phyloP scores from a whole-genome alignment of 2,113 vertebrate genomes.

The Microcebus ravelobensis region DNA sequence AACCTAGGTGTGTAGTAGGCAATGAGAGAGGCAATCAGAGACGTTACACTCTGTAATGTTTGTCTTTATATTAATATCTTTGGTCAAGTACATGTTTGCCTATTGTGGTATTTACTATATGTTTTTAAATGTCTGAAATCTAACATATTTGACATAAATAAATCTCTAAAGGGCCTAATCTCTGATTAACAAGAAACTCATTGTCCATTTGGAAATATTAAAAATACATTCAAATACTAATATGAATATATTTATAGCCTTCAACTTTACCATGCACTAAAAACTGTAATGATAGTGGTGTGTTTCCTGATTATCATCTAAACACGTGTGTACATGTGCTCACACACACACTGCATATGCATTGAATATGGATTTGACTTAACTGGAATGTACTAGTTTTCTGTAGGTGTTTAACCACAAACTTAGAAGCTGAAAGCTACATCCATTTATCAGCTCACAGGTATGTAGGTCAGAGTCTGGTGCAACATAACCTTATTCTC shows the following conservation, averaged over 20 bases:
- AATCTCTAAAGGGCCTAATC: not conserved
- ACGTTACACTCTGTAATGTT: not conserved
- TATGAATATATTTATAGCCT: not conserved
- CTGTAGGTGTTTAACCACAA: not conserved
- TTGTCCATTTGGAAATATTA: not conserved
- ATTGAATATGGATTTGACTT: not conserved
- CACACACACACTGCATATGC: not conserved
- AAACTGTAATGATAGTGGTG: not conserved
- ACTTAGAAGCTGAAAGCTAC: not conserved
- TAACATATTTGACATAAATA: not conserved
- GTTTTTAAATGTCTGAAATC: not conserved
- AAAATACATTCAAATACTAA: not conserved
- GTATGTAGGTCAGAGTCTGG: not conserved
- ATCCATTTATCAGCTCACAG: not conserved
- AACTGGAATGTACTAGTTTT: not conserved
- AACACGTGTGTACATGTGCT: not conserved
- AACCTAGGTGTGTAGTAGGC: not conserved
- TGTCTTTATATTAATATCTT: not conserved
- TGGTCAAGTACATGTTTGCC: not conserved
- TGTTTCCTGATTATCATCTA: not conserved
- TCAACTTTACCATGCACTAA: not conserved
- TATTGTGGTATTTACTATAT: not conserved
- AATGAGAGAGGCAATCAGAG: no score
- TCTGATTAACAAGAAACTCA: not conserved
- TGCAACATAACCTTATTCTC: not conserved